Percentiles rank a stretch among this genome's conserved stretches.
Evolutionary conservation across 2,888 invertebrate genomes (phyloP).

Genomic region (Laspeyria flexula): DNA sequence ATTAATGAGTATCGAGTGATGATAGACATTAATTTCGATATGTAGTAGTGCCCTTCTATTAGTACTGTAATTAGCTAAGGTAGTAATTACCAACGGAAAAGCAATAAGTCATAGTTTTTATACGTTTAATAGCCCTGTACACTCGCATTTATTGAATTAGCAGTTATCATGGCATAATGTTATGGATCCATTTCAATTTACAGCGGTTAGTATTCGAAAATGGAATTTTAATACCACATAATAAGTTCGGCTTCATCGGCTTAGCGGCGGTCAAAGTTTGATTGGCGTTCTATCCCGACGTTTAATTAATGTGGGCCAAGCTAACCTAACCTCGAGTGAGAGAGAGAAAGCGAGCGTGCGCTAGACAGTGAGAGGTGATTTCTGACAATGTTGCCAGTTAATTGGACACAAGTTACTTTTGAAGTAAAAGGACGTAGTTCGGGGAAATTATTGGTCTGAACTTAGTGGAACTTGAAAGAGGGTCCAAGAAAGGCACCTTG

Average conservation of each 20-base stretch:
- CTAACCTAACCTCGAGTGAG: slow-evolving; percentile 65
- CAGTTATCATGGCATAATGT: slow-evolving; percentile 56
- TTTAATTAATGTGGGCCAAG: slow-evolving; percentile 81
- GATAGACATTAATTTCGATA: slow-evolving; percentile 56
- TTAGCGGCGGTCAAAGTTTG: slow-evolving; percentile 84
- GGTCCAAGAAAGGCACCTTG: slow-evolving; percentile 53
- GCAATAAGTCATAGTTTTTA: slow-evolving; percentile 39
- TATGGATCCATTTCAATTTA: slow-evolving; percentile 72
- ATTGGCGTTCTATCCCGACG: slow-evolving; percentile 81
- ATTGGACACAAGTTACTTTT: slow-evolving; percentile 71
- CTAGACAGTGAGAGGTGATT: slow-evolving; percentile 59
- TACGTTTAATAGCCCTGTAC: slow-evolving; percentile 33
- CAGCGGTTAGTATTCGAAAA: slow-evolving; percentile 69
- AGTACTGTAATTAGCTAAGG: slow-evolving; percentile 51
- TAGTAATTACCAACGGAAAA: slow-evolving; percentile 46
- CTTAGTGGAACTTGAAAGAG: slow-evolving; percentile 57
- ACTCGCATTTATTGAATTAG: slow-evolving; percentile 58
- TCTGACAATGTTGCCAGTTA: slow-evolving; percentile 75
- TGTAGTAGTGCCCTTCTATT: slow-evolving; percentile 40
- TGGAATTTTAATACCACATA: slow-evolving; percentile 83
- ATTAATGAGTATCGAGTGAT: slow-evolving; percentile 64
- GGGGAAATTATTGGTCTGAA: slow-evolving; percentile 66
- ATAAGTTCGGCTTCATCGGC: slow-evolving; percentile 81
- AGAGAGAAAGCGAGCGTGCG: slow-evolving; percentile 54
- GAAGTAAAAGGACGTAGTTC: slow-evolving; percentile 65